Base-by-base conservation (phyloP, 2,113 vertebrate species). In the Rhizomys pruinosus region DNA sequence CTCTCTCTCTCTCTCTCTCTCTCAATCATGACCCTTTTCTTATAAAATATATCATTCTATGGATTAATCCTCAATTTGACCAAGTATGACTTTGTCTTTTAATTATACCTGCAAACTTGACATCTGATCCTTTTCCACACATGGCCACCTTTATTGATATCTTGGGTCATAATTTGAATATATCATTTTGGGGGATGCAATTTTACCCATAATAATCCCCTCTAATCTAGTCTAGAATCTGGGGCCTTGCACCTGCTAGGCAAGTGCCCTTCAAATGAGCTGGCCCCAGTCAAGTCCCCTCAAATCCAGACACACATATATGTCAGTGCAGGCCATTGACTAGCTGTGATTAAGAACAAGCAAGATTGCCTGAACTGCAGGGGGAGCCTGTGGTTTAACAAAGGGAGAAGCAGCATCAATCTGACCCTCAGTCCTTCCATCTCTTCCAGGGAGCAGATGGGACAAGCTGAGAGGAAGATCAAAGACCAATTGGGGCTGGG, bases 381-480 rank as follows among this genome's bases (percentile, higher is more conserved):
- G 47, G 63, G 66, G 63, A 91, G 47, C 32, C 44, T 29, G 34
- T 27, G 11, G 19, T 59, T 94, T 37, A 64, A 57, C 61, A 71
- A 42, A 42, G 17, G 29, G 74, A n/a, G 71, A 64, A 47, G 85
- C 29, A 87, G n/a, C 55, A 71, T 87, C 63, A 25, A 88, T 44
- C 39, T 88, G 77, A 93, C 86, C 78, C 69, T 84, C 94, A 71
- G 82, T 93, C 57, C 64, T 79, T 87, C 59, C 68, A 72, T 63
- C 27, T 91, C 78, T 79, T 96, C 61, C 55, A 76, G 64, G 87
- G 55, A 93, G 90, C 90, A 91, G 88, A 96, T 91, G 96, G 79
- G 85, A 77, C 1, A 27, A 94, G 86, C 63, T 10, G 47, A 69
- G 92, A 82, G 69, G 29, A 87, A 97, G 95, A 96, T 96, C 95